phyloP scores from a whole-genome alignment of 2,113 vertebrate species.

The Pungitius pungitius region DNA sequence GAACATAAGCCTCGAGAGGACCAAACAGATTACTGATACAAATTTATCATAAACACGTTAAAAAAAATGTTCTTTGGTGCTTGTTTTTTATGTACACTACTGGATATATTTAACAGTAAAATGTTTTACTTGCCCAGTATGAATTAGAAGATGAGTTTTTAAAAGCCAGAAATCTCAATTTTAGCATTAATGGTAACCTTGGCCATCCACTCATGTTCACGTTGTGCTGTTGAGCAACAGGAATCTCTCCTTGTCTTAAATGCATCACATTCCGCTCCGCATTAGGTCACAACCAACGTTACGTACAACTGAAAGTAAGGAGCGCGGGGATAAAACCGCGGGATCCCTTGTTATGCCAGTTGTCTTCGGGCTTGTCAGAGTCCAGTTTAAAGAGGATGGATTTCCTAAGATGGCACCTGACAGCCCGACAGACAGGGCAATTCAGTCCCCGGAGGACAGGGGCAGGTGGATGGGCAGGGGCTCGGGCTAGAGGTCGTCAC shows the following conservation, averaged over 20 bases:
- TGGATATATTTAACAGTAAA: neutral
- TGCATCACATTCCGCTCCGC: neutral
- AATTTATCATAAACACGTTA: too few species aligned
- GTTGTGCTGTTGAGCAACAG: neutral
- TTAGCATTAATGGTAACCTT: neutral
- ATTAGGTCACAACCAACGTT: neutral
- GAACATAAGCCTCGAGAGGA: too few species aligned
- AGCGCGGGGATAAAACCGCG: neutral
- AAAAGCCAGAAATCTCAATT: neutral
- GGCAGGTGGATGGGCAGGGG: slow-evolving; percentile 52
- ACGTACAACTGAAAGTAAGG: neutral
- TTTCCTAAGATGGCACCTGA: slow-evolving; percentile 49
- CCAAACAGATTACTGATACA: too few species aligned
- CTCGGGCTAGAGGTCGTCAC: slow-evolving; percentile 53
- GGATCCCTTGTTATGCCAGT: slow-evolving; percentile 10
- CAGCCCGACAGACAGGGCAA: slow-evolving; percentile 48
- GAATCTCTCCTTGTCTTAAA: neutral
- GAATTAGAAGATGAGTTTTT: neutral
- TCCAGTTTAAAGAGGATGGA: slow-evolving; percentile 56
- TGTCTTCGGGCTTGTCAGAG: slow-evolving; percentile 44
- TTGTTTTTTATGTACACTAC: neutral
- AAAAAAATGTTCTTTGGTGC: too few species aligned
- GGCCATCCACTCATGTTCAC: neutral
- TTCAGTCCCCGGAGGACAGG: slow-evolving; percentile 58
- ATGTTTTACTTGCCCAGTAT: neutral